Evolutionary conservation across 1,140 invertebrate species (phyloP).

Genomic region (Cotesia vestalis): DNA sequence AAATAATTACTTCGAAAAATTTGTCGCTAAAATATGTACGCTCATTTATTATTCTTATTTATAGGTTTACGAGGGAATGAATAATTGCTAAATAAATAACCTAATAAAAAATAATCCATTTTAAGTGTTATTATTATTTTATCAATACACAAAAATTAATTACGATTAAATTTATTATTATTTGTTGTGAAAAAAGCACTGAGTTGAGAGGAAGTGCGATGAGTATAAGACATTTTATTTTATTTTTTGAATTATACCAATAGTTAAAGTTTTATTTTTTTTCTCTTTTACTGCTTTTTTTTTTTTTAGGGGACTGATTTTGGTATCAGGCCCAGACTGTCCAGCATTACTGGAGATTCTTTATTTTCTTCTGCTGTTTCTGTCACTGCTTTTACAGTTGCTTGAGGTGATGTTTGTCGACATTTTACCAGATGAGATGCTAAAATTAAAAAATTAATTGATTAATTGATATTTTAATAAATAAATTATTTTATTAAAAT

Average conservation of each 20-base stretch:
- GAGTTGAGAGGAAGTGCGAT: too few relatives aligned
- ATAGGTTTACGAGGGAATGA: slow-evolving; percentile 41
- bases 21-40: slow-evolving; percentile 45
- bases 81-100: slow-evolving; percentile 56
- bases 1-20: neutral
- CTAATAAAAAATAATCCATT: slow-evolving; percentile 34
- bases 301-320: slow-evolving; percentile 44
- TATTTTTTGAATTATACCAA: neutral
- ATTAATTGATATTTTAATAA: too few relatives aligned
- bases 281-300: neutral
- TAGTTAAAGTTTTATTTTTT: neutral
- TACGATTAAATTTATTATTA: too few relatives aligned
- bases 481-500: too few relatives aligned
- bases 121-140: neutral
- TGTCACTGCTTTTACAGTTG: neutral
- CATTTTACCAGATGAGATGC: slow-evolving; percentile 62
- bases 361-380: slow-evolving; percentile 44
- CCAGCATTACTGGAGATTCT: slow-evolving; percentile 60
- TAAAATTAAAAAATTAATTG: slow-evolving; percentile 45
- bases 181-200: too few relatives aligned
- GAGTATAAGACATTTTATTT: too few relatives aligned
- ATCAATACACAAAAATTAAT: too few relatives aligned
- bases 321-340: slow-evolving; percentile 63
- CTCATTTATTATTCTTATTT: slow-evolving; percentile 45
- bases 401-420: slow-evolving; percentile 53